Evolutionary conservation across 2,888 invertebrate genomes (phyloP).

Genomic region (Catocala sponsa): DNA sequence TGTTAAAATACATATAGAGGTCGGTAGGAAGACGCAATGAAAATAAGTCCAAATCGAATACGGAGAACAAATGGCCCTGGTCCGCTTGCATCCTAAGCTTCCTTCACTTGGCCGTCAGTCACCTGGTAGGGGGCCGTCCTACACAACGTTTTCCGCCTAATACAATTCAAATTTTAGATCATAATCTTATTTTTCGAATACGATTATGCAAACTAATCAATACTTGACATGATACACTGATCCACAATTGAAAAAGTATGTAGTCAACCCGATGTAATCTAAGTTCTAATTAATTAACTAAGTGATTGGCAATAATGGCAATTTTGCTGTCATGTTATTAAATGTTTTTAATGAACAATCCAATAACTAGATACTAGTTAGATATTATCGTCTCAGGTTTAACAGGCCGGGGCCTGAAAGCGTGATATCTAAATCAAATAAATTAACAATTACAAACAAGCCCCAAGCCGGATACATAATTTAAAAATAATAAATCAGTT

Average conservation of each 20-base stretch:
- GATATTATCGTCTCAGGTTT: slow-evolving; percentile 41
- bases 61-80: not conserved
- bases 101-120: slow-evolving; percentile 24
- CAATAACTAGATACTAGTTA: slow-evolving; percentile 30
- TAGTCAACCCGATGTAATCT: slow-evolving; percentile 35
- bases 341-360: slow-evolving; percentile 48
- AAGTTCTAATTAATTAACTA: slow-evolving; percentile 46
- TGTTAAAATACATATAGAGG: not conserved
- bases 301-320: slow-evolving; percentile 44
- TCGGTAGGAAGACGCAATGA: not conserved
- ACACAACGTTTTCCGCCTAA: slow-evolving; percentile 33
- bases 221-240: slow-evolving; percentile 37
- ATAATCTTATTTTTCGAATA: slow-evolving; percentile 43
- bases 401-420: slow-evolving; percentile 39
- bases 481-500: slow-evolving; percentile 74
- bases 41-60: not conserved
- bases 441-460: slow-evolving; percentile 59
- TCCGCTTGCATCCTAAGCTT: slow-evolving; percentile 14
- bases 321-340: slow-evolving; percentile 51
- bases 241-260: slow-evolving; percentile 34
- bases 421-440: slow-evolving; percentile 66
- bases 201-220: slow-evolving; percentile 46
- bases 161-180: slow-evolving; percentile 48
- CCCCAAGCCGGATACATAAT: slow-evolving; percentile 57
- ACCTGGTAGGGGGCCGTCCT: slow-evolving; percentile 28